A percentile compares a stretch with the other conserved stretches of the same genome.
phyloP scores from a whole-genome alignment of 2,113 vertebrate genomes.

The Gallinago undulata region DNA sequence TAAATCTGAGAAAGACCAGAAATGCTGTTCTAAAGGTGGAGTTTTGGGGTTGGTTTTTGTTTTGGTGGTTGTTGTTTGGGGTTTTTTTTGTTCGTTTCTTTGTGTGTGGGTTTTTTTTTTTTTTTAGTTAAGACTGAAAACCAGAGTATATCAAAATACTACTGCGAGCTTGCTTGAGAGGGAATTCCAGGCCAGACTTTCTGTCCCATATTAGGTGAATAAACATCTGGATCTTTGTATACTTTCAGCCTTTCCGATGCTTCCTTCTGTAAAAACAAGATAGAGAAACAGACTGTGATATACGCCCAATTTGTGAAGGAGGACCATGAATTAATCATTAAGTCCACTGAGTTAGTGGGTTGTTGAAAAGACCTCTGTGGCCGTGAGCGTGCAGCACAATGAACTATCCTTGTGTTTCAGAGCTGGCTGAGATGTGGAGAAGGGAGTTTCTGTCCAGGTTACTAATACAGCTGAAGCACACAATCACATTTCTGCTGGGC shows the following conservation, averaged over 20 bases:
- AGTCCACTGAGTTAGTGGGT: not conserved
- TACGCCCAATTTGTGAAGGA: not conserved
- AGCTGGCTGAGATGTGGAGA: not conserved
- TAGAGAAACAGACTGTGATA: not conserved
- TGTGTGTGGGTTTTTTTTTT: not conserved
- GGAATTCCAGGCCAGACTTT: not conserved
- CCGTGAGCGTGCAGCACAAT: accelerated
- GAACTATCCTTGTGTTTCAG: not conserved
- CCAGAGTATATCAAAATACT: not conserved
- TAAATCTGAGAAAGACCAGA: not conserved
- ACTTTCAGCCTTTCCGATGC: not conserved
- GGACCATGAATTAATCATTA: not conserved
- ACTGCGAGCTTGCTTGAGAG: not conserved
- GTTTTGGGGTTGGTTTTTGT: not conserved
- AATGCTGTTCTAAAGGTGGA: not conserved
- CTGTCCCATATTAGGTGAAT: not conserved
- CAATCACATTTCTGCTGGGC: not conserved
- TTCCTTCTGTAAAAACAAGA: not conserved
- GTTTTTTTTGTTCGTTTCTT: no score
- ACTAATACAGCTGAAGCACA: not conserved
- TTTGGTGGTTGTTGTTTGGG: not conserved
- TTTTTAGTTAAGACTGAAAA: not conserved
- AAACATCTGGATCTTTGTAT: not conserved
- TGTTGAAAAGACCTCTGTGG: not conserved
- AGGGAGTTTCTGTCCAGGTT: not conserved